These are phyloP conservation scores for Columba janthina DNA, from an alignment of 2,113 vertebrate species.

Conservation along the genomic window DNA sequence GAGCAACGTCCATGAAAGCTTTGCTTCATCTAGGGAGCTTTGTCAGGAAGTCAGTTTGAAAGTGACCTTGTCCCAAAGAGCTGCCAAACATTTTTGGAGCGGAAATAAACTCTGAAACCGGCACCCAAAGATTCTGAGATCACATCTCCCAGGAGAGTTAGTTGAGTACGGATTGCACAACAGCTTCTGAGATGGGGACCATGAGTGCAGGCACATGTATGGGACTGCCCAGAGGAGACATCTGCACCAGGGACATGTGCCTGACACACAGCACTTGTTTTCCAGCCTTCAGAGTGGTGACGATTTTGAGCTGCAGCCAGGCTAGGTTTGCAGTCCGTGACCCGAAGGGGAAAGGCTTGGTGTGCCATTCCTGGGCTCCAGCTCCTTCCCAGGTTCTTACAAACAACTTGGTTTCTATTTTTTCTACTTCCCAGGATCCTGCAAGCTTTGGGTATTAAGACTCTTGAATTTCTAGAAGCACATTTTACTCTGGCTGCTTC, in stretches of 20 bases:
- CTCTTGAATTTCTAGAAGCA: neutral
- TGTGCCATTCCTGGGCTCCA: neutral
- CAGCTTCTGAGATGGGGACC: neutral
- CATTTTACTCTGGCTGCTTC: neutral
- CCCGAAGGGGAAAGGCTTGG: neutral
- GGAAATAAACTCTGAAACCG: constrained; percentile 4
- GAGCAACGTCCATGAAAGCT: neutral
- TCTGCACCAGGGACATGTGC: neutral
- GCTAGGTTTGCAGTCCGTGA: constrained; percentile 6
- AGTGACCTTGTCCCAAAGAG: constrained; percentile 18
- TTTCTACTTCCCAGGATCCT: neutral
- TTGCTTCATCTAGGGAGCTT: neutral
- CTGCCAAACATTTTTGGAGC: neutral
- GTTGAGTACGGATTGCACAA: neutral
- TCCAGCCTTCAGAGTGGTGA: constrained; percentile 25
- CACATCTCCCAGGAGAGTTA: neutral
- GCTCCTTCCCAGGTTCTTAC: neutral
- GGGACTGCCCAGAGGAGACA: neutral
- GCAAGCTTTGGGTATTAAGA: neutral
- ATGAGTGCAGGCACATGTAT: neutral
- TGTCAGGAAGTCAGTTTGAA: constrained; percentile 1
- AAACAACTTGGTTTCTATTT: neutral
- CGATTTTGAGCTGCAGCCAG: neutral
- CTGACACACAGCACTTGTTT: neutral
- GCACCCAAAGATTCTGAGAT: neutral